Percentiles rank a stretch among this genome's conserved stretches.
Conservation (phyloP, 2,797 vertebrate species). For the Coreius guichenoti region DNA sequence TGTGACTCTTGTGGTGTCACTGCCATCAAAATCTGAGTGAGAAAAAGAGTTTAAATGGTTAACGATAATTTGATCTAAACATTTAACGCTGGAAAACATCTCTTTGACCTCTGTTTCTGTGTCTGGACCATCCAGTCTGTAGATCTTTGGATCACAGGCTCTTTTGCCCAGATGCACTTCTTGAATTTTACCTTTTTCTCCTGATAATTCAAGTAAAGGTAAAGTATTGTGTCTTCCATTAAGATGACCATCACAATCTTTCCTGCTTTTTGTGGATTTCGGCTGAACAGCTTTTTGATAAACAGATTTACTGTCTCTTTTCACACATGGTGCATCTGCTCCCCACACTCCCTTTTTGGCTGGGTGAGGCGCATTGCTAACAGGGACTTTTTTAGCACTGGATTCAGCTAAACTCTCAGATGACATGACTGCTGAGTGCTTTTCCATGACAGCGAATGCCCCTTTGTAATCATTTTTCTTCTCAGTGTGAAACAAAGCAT, state of each 20-base stretch:
- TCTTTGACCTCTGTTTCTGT: constrained; percentile 13
- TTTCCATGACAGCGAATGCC: constrained; percentile 38
- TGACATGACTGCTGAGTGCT: constrained; percentile 34
- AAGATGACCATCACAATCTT: not conserved
- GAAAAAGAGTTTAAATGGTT: constrained; percentile 40
- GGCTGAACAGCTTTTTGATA: constrained; percentile 25
- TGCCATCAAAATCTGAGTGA: constrained; percentile 36
- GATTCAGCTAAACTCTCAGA: constrained; percentile 42
- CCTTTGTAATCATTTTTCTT: constrained; percentile 32
- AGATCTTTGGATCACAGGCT: constrained; percentile 25
- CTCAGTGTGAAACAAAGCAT: constrained; percentile 18
- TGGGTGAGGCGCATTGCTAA: constrained; percentile 62
- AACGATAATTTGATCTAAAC: not conserved
- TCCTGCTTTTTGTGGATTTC: constrained; percentile 11
- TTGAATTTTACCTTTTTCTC: not conserved
- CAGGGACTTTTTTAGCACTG: constrained; percentile 53
- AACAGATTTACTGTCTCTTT: constrained; percentile 40
- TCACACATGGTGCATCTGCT: constrained; percentile 25
- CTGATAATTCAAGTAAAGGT: not conserved
- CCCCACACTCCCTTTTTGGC: constrained; percentile 54
- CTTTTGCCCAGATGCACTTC: not conserved
- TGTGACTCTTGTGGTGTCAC: constrained; percentile 14
- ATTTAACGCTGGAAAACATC: not conserved
- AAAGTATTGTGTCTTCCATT: constrained; percentile 4
- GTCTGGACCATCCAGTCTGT: constrained; percentile 10